phyloP scores from a whole-genome alignment of 2,113 vertebrate genomes.

The Vanacampus margaritifer region DNA sequence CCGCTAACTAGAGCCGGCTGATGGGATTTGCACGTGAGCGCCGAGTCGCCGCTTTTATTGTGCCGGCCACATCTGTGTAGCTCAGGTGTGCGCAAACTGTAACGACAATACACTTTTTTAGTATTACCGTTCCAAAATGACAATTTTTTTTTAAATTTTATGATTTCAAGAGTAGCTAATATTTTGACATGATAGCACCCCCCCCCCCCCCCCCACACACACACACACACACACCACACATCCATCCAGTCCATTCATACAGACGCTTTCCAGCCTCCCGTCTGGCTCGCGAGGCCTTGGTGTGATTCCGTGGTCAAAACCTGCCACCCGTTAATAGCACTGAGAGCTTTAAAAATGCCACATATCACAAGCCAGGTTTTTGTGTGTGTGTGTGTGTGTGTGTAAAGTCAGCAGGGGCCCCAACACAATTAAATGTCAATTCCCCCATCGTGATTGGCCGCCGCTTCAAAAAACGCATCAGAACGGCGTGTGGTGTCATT shows the following conservation, averaged over 20 bases:
- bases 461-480: not conserved
- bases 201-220: not conserved
- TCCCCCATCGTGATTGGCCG: not conserved
- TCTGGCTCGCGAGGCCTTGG: not conserved
- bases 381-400: too few relatives aligned
- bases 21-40: conserved; percentile 94
- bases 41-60: conserved; percentile 77
- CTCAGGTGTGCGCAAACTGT: conserved; percentile 80
- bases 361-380: not conserved
- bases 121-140: conserved; percentile 16
- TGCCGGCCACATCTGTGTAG: conserved; percentile 81
- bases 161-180: too few relatives aligned
- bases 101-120: conserved; percentile 43
- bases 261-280: not conserved
- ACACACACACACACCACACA: too few relatives aligned
- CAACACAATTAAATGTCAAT: not conserved
- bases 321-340: not conserved
- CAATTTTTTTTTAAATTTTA: too few relatives aligned
- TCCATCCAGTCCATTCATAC: not conserved
- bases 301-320: not conserved
- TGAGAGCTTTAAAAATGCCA: not conserved
- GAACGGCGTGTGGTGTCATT: not conserved
- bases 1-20: conserved; percentile 76
- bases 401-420: not conserved
- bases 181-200: too few relatives aligned